Conservation (phyloP, 2,797 vertebrate species). For the Sebastes melanostomus region DNA sequence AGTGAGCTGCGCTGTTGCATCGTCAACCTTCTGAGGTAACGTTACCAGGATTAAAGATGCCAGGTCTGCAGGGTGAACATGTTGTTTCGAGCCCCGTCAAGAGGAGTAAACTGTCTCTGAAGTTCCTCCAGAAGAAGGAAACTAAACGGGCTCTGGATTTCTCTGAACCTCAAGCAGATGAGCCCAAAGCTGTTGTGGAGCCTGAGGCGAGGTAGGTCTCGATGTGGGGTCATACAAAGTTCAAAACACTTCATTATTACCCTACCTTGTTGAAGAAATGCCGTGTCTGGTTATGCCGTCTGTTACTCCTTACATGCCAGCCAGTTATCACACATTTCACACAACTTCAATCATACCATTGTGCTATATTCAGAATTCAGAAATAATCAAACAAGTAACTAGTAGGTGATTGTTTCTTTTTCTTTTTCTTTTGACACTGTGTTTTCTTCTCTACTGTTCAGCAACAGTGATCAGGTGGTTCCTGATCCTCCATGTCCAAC, state of each 20-base stretch:
- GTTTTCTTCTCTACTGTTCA: slow-evolving; percentile 14
- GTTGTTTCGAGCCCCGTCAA: slow-evolving; percentile 84
- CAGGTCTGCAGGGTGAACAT: slow-evolving; percentile 85
- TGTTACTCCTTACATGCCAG: not conserved
- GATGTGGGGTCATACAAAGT: not conserved
- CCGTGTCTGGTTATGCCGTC: not conserved
- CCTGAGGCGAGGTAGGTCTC: slow-evolving; percentile 77
- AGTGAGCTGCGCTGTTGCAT: slow-evolving; percentile 62
- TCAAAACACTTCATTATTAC: not conserved
- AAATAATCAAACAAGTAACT: not conserved
- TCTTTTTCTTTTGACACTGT: not conserved
- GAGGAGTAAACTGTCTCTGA: slow-evolving; percentile 92
- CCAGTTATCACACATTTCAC: not conserved
- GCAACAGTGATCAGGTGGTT: slow-evolving; percentile 88
- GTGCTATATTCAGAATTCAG: not conserved
- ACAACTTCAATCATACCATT: not conserved
- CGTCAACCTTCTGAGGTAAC: not conserved
- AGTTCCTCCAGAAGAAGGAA: slow-evolving; percentile 97
- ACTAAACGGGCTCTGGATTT: slow-evolving; percentile 94
- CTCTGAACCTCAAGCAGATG: slow-evolving; percentile 85
- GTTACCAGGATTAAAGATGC: slow-evolving; percentile 55
- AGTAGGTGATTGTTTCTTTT: not conserved
- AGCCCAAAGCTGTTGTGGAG: slow-evolving; percentile 74
- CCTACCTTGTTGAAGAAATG: not conserved
- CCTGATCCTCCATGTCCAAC: slow-evolving; percentile 82